A percentile compares a stretch with the other conserved stretches of the same genome.
Evolutionary conservation across 2,797 vertebrate genomes (phyloP).

Genomic region (Lophotriccus pileatus): DNA sequence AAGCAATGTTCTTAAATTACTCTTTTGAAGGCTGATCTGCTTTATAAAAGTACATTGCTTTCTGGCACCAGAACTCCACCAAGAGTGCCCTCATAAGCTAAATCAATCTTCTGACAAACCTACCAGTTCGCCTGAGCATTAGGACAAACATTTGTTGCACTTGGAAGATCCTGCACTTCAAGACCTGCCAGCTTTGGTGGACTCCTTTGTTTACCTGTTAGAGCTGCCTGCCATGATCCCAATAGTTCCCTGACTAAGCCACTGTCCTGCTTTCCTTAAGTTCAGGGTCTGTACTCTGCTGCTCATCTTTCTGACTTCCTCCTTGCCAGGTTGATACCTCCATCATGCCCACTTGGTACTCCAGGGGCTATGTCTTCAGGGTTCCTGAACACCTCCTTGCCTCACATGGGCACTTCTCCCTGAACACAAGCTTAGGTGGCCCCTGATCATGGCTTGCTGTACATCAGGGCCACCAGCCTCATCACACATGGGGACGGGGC

Average conservation of each 20-base stretch:
- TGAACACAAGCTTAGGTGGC: background rate
- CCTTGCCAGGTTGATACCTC: background rate
- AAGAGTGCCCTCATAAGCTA: background rate
- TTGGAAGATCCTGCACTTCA: background rate
- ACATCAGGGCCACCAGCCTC: background rate
- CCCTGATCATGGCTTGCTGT: background rate
- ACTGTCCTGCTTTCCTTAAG: background rate
- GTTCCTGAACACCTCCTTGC: rapidly evolving
- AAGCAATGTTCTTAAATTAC: background rate
- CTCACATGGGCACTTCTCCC: background rate
- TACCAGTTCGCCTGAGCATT: background rate
- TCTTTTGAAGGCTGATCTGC: background rate
- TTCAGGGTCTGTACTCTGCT: background rate
- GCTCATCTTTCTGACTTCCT: background rate
- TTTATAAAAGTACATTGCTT: background rate
- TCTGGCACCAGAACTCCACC: background rate
- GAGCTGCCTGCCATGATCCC: background rate
- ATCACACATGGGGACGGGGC: background rate
- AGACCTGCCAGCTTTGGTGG: background rate
- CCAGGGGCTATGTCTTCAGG: rapidly evolving
- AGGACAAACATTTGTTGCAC: background rate
- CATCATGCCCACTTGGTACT: background rate
- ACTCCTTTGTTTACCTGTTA: background rate
- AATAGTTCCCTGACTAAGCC: background rate
- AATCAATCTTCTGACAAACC: background rate